These are phyloP conservation scores for Drosophila helvetica DNA, from an alignment of 2,888 invertebrate genomes.

Conservation along the genomic window DNA sequence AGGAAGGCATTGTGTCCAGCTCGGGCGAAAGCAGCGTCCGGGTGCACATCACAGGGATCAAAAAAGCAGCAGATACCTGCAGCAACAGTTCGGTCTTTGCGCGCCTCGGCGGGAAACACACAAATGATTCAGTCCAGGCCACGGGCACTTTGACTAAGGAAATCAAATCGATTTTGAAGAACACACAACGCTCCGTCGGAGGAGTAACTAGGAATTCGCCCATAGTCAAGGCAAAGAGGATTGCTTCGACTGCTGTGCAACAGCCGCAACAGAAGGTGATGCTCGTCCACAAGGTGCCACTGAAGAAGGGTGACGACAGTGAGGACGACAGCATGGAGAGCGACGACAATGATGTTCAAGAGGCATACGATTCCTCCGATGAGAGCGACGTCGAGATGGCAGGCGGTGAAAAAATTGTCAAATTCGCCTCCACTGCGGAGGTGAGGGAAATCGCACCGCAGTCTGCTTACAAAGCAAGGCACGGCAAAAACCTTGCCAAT, in stretches of 20 bases:
- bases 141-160: conserved; percentile 55
- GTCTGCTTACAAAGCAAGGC: conserved; percentile 49
- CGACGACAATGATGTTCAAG: conserved; percentile 47
- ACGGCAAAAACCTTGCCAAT: conserved; percentile 56
- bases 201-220: conserved; percentile 49
- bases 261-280: conserved; percentile 81
- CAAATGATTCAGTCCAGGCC: conserved; percentile 31
- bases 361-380: conserved; percentile 52
- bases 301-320: conserved; percentile 79
- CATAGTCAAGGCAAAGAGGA: conserved; percentile 72
- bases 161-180: conserved; percentile 82
- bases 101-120: conserved; percentile 80
- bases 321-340: conserved; percentile 68
- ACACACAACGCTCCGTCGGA: conserved; percentile 42
- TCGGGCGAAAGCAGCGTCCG: conserved; percentile 63
- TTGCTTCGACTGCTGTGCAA: conserved; percentile 32
- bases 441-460: conserved; percentile 83
- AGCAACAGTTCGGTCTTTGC: conserved; percentile 81
- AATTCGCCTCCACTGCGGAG: conserved; percentile 84
- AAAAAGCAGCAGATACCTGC: conserved; percentile 42
- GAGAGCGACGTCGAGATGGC: conserved; percentile 47
- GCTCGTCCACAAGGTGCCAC: conserved; percentile 82
- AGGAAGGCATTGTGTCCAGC: conserved; percentile 68
- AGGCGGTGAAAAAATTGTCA: conserved; percentile 81
- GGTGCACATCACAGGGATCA: conserved; percentile 69